Evolutionary conservation across 2,113 vertebrate genomes (phyloP), one percentile per base, ranked within the genome.

Genomic region (Tretioscincus oriximinensis): DNA sequence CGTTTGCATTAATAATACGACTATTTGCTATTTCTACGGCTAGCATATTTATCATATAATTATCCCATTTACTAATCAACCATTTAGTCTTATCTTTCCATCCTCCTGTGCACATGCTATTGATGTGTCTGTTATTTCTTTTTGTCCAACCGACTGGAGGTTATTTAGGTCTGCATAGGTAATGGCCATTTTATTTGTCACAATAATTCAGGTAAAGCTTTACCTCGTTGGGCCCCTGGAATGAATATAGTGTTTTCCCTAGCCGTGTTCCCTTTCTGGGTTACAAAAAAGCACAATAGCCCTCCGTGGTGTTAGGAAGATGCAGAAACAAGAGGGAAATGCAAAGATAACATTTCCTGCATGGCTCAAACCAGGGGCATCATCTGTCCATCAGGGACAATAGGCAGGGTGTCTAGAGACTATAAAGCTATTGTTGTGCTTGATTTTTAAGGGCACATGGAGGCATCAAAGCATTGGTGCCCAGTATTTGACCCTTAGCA

Each of bases 401-500:
- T 47, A 41, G 64, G n/a, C 11, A 1, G 24, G 26, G 66, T 41
- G 68, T 31, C 58, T 72, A 28, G n/a, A 16, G 64, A 5, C 26
- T 22, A 9, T 69, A 35, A 58, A 26, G 28, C 60, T 63, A 28
- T 31, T 28, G 10, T n/a, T n/a, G 28, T 70, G 35, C 68, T 24
- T 70, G 67, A 35, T 28, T 80, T 41, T 70, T 72, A 60, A 49
- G 58, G 20, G 41, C 76, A 64, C 2, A 2, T 41, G 6, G 54
- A n/a, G 54, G 68, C 78, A 47, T 29, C 2, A n/a, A 61, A 51
- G 60, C 12, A 21, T 21, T 45, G 20, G 22, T 31, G 65, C 51
- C 80, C 65, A 16, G 31, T 14, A 3, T 49, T 16, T 76, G 80
- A 76, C 73, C 65, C 65, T 76, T 75, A 9, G 64, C 80, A 47